phyloP scores from a whole-genome alignment of 2,888 invertebrate species.

The Netelia inedita region DNA sequence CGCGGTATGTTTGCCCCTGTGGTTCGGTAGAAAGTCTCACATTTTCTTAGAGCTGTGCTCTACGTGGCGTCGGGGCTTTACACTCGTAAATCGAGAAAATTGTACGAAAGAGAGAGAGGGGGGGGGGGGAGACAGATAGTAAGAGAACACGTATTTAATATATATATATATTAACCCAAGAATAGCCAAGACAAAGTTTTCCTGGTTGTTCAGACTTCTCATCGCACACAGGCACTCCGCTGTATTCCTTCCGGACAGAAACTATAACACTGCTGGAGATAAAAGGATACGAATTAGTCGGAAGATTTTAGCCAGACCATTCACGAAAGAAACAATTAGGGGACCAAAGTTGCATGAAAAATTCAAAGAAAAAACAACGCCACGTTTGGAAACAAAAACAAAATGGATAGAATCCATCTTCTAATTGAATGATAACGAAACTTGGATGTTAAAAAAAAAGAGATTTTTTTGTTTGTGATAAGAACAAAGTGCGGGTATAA shows the following conservation, averaged over 20 bases:
- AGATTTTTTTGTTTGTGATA: too few relatives aligned
- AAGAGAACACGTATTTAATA: not conserved
- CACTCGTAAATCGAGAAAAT: conserved; percentile 51
- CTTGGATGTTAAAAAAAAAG: too few relatives aligned
- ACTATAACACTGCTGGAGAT: not conserved
- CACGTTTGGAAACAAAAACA: too few relatives aligned
- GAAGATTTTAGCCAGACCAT: not conserved
- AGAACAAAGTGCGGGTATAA: too few relatives aligned
- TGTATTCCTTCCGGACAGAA: not conserved
- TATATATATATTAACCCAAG: not conserved
- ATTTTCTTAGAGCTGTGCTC: conserved; percentile 31
- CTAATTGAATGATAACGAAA: too few relatives aligned
- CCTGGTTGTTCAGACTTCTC: not conserved
- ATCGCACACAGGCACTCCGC: not conserved
- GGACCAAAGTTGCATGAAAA: too few relatives aligned
- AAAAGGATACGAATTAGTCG: not conserved
- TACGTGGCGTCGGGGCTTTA: conserved; percentile 26
- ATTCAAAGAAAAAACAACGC: too few relatives aligned
- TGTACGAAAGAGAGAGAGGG: conserved; percentile 2
- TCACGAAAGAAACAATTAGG: too few relatives aligned
- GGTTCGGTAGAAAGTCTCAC: conserved; percentile 25
- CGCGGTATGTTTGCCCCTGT: conserved; percentile 30
- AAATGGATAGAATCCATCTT: too few relatives aligned
- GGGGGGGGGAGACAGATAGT: not conserved
- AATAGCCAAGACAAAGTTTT: conserved; percentile 9